phyloP scores from a whole-genome alignment of 2,797 vertebrate species.

The Sternotherus odoratus region DNA sequence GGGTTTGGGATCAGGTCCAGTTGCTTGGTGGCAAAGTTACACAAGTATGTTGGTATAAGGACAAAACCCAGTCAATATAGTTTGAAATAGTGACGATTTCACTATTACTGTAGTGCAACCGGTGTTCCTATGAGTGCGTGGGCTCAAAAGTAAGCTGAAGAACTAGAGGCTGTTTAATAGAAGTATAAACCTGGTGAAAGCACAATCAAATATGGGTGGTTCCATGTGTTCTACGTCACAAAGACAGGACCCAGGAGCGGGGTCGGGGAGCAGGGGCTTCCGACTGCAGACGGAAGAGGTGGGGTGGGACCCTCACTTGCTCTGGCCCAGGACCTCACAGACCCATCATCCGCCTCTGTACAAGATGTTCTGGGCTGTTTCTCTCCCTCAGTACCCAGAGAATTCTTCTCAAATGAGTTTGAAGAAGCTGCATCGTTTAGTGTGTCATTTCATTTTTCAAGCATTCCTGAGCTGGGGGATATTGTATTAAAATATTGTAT shows the following conservation, averaged over 20 bases:
- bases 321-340: no score
- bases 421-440: not conserved
- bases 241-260: not conserved
- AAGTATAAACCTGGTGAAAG: not conserved
- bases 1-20: not conserved
- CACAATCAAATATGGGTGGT: not conserved
- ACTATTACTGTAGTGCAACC: not conserved
- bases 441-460: not conserved
- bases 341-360: no score
- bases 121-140: not conserved
- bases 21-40: no score
- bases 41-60: no score
- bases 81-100: no score
- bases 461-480: not conserved
- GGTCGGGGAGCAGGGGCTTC: no score
- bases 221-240: not conserved
- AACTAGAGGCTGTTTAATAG: not conserved
- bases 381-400: not conserved
- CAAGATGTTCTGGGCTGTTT: not conserved
- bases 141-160: not conserved
- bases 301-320: no score
- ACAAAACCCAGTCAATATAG: not conserved
- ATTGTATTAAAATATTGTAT: not conserved
- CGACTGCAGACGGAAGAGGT: no score
- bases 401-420: not conserved